Evolutionary conservation across 35 echinoderm and acorn worm genomes (phyloP).

Genomic region (Lytechinus pictus): DNA sequence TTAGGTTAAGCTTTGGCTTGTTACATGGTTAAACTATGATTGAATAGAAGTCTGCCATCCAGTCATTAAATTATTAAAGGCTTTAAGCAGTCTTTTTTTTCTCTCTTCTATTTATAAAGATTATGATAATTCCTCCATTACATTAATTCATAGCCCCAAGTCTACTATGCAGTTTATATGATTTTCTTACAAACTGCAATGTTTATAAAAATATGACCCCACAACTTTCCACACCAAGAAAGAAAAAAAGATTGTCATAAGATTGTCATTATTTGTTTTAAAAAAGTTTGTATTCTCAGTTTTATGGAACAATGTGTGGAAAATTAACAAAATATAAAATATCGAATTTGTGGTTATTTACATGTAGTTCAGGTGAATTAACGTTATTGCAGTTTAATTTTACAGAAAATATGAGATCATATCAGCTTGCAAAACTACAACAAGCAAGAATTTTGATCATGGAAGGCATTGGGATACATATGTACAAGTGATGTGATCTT

Average conservation of each 20-base stretch:
- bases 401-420: neutral
- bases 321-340: neutral
- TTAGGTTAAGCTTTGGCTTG: too few species aligned
- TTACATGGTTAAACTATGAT: too few species aligned
- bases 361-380: neutral
- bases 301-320: neutral
- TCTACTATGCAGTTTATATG: neutral
- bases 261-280: too few species aligned
- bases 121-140: neutral
- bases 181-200: neutral
- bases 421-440: neutral
- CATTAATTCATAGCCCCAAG: neutral
- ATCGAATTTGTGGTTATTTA: too few species aligned
- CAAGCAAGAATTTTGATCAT: neutral
- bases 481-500: neutral
- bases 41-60: too few species aligned
- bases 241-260: too few species aligned
- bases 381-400: neutral
- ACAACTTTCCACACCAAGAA: too few species aligned
- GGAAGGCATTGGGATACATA: neutral
- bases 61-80: too few species aligned
- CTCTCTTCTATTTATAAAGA: too few species aligned
- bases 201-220: too few species aligned
- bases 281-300: too few species aligned
- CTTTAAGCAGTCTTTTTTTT: too few species aligned